Conservation (phyloP, 2,888 invertebrate genomes). For the Galeopsomyia nigrocyanea region DNA sequence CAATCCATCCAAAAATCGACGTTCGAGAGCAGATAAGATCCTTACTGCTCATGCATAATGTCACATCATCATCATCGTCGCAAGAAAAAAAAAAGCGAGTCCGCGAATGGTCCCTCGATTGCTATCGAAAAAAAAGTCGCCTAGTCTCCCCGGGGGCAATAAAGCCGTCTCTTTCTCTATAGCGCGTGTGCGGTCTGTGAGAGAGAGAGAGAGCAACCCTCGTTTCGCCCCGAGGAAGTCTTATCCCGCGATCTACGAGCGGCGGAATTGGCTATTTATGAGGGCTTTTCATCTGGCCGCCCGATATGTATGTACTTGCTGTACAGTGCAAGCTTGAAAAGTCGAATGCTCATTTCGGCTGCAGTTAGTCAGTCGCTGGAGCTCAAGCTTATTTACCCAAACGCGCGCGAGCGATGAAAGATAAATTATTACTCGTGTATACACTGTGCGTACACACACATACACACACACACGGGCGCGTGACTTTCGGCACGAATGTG, state of each 20-base stretch:
- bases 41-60: slow-evolving; percentile 34
- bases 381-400: background rate
- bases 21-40: slow-evolving; percentile 11
- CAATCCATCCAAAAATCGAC: slow-evolving; percentile 9
- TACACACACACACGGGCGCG: background rate
- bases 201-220: background rate
- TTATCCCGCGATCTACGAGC: slow-evolving; percentile 59
- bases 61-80: background rate
- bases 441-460: too few species aligned
- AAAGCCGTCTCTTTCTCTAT: slow-evolving; percentile 26
- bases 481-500: background rate
- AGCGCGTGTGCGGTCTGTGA: background rate
- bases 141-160: slow-evolving; percentile 35
- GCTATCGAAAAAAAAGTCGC: slow-evolving; percentile 29
- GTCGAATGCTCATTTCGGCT: slow-evolving; percentile 10
- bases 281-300: slow-evolving; percentile 41
- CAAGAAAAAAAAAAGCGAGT: background rate
- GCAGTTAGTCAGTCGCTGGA: background rate
- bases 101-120: background rate
- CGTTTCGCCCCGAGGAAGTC: slow-evolving; percentile 41
- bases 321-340: background rate
- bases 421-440: slow-evolving; percentile 12
- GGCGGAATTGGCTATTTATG: slow-evolving; percentile 63
- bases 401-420: slow-evolving; percentile 21
- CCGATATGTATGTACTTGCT: background rate